phyloP scores from a whole-genome alignment of 2,797 vertebrate genomes.

The Mionectes olivaceus region DNA sequence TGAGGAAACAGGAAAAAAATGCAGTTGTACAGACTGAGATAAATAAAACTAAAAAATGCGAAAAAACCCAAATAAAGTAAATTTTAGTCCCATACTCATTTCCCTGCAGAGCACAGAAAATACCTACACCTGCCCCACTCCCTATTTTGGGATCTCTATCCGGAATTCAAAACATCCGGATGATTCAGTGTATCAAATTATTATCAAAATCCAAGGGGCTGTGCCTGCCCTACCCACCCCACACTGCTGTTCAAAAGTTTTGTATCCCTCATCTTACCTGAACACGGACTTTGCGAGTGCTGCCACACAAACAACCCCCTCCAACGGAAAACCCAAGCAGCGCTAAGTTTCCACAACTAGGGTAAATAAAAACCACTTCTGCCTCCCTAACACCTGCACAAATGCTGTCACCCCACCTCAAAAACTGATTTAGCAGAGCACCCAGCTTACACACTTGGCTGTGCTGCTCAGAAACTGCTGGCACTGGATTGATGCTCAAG shows the following conservation, averaged over 20 bases:
- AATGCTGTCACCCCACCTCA: neutral
- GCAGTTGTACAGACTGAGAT: neutral
- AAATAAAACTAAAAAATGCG: too few species aligned
- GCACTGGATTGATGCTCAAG: neutral
- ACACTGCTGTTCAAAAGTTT: neutral
- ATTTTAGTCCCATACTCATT: neutral
- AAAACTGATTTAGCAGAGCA: neutral
- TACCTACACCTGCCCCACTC: neutral
- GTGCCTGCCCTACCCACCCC: neutral
- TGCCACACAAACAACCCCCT: neutral
- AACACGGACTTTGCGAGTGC: neutral
- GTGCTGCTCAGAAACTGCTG: neutral
- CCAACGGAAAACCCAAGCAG: neutral
- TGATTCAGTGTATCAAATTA: neutral
- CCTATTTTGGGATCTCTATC: neutral
- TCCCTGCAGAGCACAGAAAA: neutral
- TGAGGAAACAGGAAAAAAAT: neutral
- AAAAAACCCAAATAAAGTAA: neutral
- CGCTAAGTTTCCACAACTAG: neutral
- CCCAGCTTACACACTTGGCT: neutral
- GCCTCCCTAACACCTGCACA: neutral
- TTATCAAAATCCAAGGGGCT: neutral
- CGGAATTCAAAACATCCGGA: constrained; percentile 4
- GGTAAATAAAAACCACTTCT: neutral
- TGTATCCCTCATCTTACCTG: neutral